Base-by-base conservation (phyloP, 2,797 vertebrate species). In the Tympanoctomys barrerae region DNA sequence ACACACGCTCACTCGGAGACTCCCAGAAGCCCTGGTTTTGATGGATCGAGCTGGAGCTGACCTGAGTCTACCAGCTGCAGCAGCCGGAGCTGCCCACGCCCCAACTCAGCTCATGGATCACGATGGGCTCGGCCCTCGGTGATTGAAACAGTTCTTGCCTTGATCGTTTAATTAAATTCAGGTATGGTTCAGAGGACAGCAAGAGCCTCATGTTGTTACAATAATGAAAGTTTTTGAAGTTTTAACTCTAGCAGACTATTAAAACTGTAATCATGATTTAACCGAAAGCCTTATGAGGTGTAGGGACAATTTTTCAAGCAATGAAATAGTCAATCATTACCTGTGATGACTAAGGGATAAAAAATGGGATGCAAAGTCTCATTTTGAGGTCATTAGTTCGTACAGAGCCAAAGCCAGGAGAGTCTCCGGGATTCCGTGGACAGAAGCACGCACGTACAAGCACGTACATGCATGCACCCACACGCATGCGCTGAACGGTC, bases 151-250 rank as follows among this genome's bases (percentile, higher is more conserved):
- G 81, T 89, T 94, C 59, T 90, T 91, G 80, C 81, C 75, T 84
- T 92, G 86, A 93, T 83, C 91, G 71, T 75, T 96, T 97, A 98
- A 98, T 97, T 97, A 98, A 97, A 87, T 95, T 94, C 66, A 82
- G 92, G 92, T 84, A 97, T 70, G 97, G 92, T 96, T 97, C 94
- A 97, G 71, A 94, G 95, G 80, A 91, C 89, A 97, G 87, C 83
- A 87, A 89, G 42, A 89, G n/a, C 66, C 68, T 70, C 70, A 0
- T 94, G 81, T 89, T 11, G 1, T 94, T 96, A 89, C 73, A 87
- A 52, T 96, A 94, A 97, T 96, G 90, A 92, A 90, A 62, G 57
- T 87, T 97, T 97, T 94, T 97, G 92, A 96, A 96, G 94, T 91
- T 96, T 89, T 96, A 94, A 77, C 61, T 96, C 66, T 70, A 81